phyloP scores from a whole-genome alignment of 2,113 vertebrate species.

The Catharus minimus region DNA sequence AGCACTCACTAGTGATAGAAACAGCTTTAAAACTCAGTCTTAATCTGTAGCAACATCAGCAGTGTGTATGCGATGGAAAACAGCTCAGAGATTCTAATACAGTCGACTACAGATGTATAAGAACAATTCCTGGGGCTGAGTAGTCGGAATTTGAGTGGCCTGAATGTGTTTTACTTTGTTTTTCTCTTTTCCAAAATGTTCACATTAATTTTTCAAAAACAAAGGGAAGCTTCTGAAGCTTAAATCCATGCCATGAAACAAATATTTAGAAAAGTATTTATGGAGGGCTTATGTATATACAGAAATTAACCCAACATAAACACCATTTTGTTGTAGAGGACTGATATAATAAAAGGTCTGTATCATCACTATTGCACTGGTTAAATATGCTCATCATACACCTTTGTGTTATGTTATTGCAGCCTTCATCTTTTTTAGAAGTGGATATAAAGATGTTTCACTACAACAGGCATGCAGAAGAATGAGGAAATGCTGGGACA shows the following conservation, averaged over 20 bases:
- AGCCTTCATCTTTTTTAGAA: neutral
- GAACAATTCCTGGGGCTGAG: neutral
- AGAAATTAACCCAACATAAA: neutral
- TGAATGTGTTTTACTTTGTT: neutral
- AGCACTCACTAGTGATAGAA: constrained; percentile 10
- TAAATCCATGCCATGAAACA: neutral
- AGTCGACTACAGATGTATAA: neutral
- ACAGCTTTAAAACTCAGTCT: constrained; percentile 15
- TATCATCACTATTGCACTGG: neutral
- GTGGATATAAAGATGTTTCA: neutral
- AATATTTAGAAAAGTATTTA: neutral
- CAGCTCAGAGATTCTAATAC: neutral
- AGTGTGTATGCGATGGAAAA: neutral
- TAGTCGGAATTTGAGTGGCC: neutral
- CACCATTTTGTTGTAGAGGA: neutral
- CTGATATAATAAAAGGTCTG: neutral
- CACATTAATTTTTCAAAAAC: neutral
- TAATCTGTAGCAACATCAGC: neutral
- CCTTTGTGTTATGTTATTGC: neutral
- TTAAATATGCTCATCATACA: neutral
- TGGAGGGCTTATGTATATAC: neutral
- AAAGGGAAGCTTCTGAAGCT: neutral
- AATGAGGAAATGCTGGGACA: neutral
- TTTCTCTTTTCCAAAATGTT: neutral
- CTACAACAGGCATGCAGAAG: neutral